Base-by-base conservation (phyloP, 1,140 invertebrate species). In the Steinernema feltiae region DNA sequence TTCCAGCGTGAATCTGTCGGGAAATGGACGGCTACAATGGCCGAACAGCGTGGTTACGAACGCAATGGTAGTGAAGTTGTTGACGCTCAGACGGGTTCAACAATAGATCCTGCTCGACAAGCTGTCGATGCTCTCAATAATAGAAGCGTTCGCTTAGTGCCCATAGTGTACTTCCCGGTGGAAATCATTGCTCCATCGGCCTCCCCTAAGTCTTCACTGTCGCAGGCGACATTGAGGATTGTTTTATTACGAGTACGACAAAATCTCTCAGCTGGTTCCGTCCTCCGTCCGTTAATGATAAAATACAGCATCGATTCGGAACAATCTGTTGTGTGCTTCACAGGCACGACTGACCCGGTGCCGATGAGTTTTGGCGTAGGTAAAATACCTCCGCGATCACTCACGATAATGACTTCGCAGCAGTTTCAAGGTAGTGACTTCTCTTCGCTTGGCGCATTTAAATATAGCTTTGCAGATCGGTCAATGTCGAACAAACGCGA, bases 101-200 rank as follows among this genome's bases (percentile, higher is more conserved):
- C 83, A 7, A 84, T 84, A 31, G 83, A 84, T 69, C 83, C 83
- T 53, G 83, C 78, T 24, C 71, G 83, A 32, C 83, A 84, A 78
- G 83, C 83, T 18, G 77, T 85, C 32, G 83, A 84, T 69, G 83
- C 83, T 32, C 74, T 84, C n/a, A 81, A 85, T 69, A 84, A 85
- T 32, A 74, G 83, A 63, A 76, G 75, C 48, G 73, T 80, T 31
- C 75, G 83, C 30, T 77, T 84, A 30, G 80, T 85, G 72, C 77
- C 83, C 35, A 81, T 85, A 27, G 83, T 84, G 30, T 76, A 76
- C 29, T 83, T 84, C 31, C 80, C 84, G 24, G 81, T 84, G 18
- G 79, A 86, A 46, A 79, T 84, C 53, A 71, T 84, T 21, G 81
- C 84, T 31, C 78, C 84, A 2, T 74, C 76, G 70, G 76, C 32